Percentiles rank a stretch among this genome's conserved stretches.
Conservation (phyloP, 2,113 vertebrate genomes). For the Ardeotis arabs region DNA sequence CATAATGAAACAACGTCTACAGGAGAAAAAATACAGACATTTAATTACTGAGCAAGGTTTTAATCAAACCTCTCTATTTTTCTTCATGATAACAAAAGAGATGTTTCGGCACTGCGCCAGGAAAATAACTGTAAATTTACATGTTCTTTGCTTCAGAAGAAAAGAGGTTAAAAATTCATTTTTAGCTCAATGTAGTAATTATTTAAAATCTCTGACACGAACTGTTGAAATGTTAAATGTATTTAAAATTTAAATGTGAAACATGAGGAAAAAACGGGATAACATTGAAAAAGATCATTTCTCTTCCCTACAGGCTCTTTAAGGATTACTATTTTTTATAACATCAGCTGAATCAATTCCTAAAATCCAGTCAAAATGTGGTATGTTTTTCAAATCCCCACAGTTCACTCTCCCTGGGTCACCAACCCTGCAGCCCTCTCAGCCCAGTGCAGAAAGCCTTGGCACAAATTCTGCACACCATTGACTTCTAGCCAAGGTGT, state of each 20-base stretch:
- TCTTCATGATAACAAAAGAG: conserved; percentile 12
- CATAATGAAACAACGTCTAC: conserved; percentile 20
- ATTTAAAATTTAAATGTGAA: conserved; percentile 31
- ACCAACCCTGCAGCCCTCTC: neutral
- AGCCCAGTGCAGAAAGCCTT: neutral
- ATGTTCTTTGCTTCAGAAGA: conserved; percentile 17
- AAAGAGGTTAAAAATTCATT: conserved; percentile 54
- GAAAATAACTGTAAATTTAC: conserved; percentile 42
- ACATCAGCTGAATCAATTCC: neutral
- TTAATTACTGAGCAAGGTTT: conserved; percentile 51
- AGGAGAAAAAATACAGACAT: conserved; percentile 10
- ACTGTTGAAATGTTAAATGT: conserved; percentile 17
- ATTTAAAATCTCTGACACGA: conserved; percentile 11
- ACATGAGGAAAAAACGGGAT: neutral
- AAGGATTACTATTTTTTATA: neutral
- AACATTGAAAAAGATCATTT: neutral
- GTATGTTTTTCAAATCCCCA: neutral
- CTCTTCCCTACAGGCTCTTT: neutral
- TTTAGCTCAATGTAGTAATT: conserved; percentile 44
- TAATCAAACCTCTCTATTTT: conserved; percentile 61
- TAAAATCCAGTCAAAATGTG: neutral
- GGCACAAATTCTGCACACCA: neutral
- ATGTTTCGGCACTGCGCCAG: conserved; percentile 34
- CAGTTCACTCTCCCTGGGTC: neutral
- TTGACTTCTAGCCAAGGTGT: neutral